Conservation (phyloP, 2,888 invertebrate species). For the Phalera bucephala region DNA sequence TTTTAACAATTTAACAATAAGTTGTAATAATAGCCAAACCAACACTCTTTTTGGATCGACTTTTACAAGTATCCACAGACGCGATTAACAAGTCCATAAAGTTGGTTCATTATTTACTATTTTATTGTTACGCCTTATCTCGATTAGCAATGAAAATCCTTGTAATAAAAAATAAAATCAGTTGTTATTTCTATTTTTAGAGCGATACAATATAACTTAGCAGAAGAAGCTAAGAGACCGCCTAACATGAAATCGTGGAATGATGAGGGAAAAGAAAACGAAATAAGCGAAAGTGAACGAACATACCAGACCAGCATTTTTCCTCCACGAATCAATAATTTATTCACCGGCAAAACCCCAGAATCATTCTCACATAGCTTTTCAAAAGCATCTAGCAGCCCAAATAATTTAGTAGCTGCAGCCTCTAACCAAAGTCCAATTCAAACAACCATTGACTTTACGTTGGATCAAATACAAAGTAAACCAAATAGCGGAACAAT, state of each 20-base stretch:
- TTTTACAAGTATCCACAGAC: too few species aligned
- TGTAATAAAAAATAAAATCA: too few species aligned
- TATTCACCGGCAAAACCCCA: constrained; percentile 73
- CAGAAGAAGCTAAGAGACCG: constrained; percentile 73
- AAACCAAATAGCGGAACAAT: constrained; percentile 59
- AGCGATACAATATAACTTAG: constrained; percentile 73
- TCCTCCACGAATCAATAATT: constrained; percentile 43
- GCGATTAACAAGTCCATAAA: too few species aligned
- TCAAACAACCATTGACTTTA: constrained; percentile 53
- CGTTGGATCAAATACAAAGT: constrained; percentile 52
- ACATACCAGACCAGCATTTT: constrained; percentile 37
- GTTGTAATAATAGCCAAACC: too few species aligned
- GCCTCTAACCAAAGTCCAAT: constrained; percentile 57
- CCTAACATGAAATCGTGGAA: constrained; percentile 63
- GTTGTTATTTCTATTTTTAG: too few species aligned
- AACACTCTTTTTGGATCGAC: too few species aligned
- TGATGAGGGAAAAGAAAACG: constrained; percentile 54
- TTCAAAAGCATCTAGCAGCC: constrained; percentile 48
- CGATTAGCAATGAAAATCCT: too few species aligned
- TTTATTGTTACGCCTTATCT: too few species aligned
- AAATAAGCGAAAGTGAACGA: constrained; percentile 48
- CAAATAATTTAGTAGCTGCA: constrained; percentile 57
- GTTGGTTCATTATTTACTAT: too few species aligned
- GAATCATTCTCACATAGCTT: constrained; percentile 75
- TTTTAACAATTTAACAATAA: constrained; percentile 6